Conservation (phyloP, 92 coral and sea anemone genomes). For the Montipora capitata region DNA sequence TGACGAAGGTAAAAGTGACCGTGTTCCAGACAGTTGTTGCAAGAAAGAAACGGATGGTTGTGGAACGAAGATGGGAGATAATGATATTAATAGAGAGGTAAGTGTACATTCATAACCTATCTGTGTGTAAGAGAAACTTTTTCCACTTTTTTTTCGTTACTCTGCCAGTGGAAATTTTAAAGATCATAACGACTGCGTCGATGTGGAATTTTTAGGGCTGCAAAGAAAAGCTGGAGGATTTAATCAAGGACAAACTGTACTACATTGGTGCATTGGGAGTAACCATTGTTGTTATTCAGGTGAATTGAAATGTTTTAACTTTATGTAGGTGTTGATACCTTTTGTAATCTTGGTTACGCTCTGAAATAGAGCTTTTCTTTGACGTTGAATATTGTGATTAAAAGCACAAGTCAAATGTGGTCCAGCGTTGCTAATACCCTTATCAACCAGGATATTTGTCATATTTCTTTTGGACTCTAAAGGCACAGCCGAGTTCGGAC, state of each 20-base stretch:
- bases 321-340: too few relatives aligned
- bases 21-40: conserved; percentile 85
- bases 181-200: neutral
- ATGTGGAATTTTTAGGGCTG: conserved; percentile 60
- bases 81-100: neutral
- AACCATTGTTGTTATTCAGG: conserved; percentile 73
- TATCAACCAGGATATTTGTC: too few relatives aligned
- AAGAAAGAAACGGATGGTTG: conserved; percentile 9
- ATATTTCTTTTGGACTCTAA: too few relatives aligned
- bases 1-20: neutral
- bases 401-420: too few relatives aligned
- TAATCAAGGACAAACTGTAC: conserved; percentile 59
- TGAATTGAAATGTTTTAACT: neutral
- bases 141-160: too few relatives aligned
- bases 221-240: conserved; percentile 36
- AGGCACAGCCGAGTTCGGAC: too few relatives aligned
- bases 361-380: too few relatives aligned
- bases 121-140: too few relatives aligned
- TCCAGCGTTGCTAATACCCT: too few relatives aligned
- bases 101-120: neutral
- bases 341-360: too few relatives aligned
- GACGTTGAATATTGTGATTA: too few relatives aligned
- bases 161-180: too few relatives aligned
- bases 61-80: neutral
- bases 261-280: conserved; percentile 63